Conservation (phyloP, 2,113 vertebrate genomes). For the Perognathus longimembris region DNA sequence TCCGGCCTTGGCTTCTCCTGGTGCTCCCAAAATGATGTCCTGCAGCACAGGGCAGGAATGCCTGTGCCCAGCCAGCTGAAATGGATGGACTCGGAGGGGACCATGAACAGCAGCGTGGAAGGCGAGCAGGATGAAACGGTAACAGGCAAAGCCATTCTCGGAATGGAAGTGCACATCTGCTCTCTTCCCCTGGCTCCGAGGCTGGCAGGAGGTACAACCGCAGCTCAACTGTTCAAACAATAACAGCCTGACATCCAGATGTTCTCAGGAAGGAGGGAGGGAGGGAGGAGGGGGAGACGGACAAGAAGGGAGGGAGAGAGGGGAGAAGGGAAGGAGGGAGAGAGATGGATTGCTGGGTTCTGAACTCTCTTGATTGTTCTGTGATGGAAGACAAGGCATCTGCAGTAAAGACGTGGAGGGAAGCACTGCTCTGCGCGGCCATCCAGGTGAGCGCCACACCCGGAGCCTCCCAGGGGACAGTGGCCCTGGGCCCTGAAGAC, state of each 20-base stretch:
- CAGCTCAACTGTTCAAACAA: neutral
- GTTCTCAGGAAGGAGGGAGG: neutral
- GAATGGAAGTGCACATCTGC: neutral
- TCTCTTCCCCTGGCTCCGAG: neutral
- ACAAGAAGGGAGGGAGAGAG: too few species aligned
- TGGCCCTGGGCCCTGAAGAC: too few species aligned
- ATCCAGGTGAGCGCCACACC: too few species aligned
- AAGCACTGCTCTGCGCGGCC: too few species aligned
- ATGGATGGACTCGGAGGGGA: neutral
- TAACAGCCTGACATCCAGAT: neutral
- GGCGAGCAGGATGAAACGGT: neutral
- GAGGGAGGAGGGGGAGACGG: too few species aligned
- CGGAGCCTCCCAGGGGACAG: neutral
- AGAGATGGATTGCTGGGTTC: too few species aligned
- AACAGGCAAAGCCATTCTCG: neutral
- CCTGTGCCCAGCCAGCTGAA: neutral
- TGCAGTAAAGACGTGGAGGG: neutral
- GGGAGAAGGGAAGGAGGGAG: too few species aligned
- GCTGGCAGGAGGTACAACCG: too few species aligned
- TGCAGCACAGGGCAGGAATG: neutral
- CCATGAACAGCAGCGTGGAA: neutral
- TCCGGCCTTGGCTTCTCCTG: neutral
- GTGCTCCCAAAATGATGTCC: conserved; percentile 42
- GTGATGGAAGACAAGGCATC: neutral
- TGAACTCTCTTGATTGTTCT: neutral